phyloP scores from a whole-genome alignment of 2,888 invertebrate genomes.

The Gastracanthus pulcherrimus region DNA sequence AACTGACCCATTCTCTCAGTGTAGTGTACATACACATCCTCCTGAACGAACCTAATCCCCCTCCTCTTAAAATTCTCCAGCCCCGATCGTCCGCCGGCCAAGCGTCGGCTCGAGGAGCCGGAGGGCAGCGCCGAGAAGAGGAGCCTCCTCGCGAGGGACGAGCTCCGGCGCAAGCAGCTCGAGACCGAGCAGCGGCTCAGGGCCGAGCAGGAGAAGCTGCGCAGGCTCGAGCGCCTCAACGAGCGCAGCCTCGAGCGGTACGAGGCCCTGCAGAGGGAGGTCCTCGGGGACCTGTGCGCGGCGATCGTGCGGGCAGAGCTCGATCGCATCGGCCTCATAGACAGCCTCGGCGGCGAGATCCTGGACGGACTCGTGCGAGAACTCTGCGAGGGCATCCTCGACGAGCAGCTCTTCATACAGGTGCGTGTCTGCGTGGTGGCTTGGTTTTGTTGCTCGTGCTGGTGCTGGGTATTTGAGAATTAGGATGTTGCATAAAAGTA shows the following conservation, averaged over 20 bases:
- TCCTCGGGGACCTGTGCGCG: constrained; percentile 65
- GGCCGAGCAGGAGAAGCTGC: constrained; percentile 31
- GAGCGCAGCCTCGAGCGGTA: constrained; percentile 16
- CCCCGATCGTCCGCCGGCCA: constrained; percentile 1
- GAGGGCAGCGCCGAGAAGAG: constrained; percentile 11
- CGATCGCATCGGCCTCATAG: constrained; percentile 61
- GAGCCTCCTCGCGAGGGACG: neutral
- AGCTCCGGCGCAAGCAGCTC: neutral
- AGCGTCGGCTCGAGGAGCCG: constrained; percentile 40
- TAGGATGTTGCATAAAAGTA: no score
- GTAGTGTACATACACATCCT: no score
- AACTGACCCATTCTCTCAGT: no score
- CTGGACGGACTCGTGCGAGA: constrained; percentile 64
- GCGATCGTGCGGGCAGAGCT: constrained; percentile 64
- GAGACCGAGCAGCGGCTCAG: constrained; percentile 7
- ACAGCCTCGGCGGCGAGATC: constrained; percentile 65
- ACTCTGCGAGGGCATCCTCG: constrained; percentile 73
- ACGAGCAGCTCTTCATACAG: constrained; percentile 70
- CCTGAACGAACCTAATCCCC: no score
- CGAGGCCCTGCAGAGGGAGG: constrained; percentile 38
- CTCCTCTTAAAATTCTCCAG: neutral
- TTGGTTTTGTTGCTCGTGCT: no score
- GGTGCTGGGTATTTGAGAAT: no score
- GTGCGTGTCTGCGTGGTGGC: no score
- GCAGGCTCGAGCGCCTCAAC: neutral